Evolutionary conservation across 2,797 vertebrate genomes (phyloP), one percentile per base, ranked within the genome.

Genomic region (Parauchenoglanis ngamensis): DNA sequence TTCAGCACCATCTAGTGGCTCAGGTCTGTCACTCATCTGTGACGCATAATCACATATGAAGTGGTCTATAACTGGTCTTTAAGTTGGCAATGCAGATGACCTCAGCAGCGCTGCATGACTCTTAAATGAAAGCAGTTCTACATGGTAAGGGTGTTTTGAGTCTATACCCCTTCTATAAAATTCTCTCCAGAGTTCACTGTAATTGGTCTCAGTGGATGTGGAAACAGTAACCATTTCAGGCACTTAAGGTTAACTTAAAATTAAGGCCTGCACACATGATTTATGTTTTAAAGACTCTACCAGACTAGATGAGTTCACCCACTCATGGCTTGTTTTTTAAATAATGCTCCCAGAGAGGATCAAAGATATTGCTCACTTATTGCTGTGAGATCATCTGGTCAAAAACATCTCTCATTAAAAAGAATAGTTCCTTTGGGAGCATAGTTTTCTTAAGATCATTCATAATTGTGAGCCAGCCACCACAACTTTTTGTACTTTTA

Each of bases 1-100:
- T 94, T 88, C 86, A 94, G 95, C 95, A 94, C 96, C 96, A 96
- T 95, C 96, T 94, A 95, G 95, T 96, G 96, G 96, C 86, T 73
- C 65, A 28, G 90, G 35, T 68, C 12, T 86, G 89, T 83, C 84
- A 88, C 77, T 46, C 84, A 89, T 44, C 31, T 65, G 12, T 87
- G 49, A 83, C 70, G 63, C 15, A 28, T 79, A 87, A 44, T 44
- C 52, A 85, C 68, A 52, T 31, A 31, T 44, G 6, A 68, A 17
- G 19, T 63, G 28, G 28, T 52, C 67, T 68, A 52, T 17, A 77
- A 54, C 23, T 65, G 1, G 1, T 52, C 3, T 52, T 31, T 52
- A 83, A 31, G 12, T n/a, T 46, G 46, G 80, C 35, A 35, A 77
- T 77, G 28, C 46, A 76, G 23, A 61, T 73, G 44, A 75, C 56